A percentile compares a stretch with the other conserved stretches of the same genome.
phyloP scores from a whole-genome alignment of 2,113 vertebrate genomes.

The Mesocricetus auratus region DNA sequence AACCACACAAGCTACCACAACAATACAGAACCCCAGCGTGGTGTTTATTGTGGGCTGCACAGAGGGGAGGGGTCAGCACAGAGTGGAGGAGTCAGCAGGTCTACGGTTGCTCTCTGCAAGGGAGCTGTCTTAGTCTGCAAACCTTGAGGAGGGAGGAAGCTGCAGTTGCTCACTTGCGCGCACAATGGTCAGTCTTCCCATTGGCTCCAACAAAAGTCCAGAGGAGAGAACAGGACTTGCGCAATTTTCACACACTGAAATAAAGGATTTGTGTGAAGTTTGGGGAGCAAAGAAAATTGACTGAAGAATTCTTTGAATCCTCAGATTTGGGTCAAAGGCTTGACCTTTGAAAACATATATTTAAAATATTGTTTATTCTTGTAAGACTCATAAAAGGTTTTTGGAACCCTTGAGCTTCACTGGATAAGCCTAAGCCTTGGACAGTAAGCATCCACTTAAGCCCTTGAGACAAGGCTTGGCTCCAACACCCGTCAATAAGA shows the following conservation, averaged over 20 bases:
- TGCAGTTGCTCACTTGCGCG: not conserved
- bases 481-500: not conserved
- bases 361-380: constrained; percentile 64
- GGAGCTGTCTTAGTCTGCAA: not conserved
- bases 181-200: not conserved
- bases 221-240: constrained; percentile 26
- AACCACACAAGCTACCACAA: not conserved
- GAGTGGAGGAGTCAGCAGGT: not conserved
- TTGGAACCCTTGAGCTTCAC: not conserved
- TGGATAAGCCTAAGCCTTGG: not conserved
- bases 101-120: not conserved
- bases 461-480: not conserved
- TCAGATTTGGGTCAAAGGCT: constrained; percentile 9
- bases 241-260: constrained; percentile 28
- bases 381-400: constrained; percentile 63
- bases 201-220: not conserved
- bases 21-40: not conserved
- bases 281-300: not conserved
- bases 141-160: not conserved
- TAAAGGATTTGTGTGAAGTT: not conserved
- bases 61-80: no score
- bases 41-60: not conserved
- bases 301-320: not conserved
- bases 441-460: not conserved
- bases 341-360: constrained; percentile 55